Evolutionary conservation across 1,140 invertebrate genomes (phyloP).

Genomic region (Muscidifurax raptorellus): DNA sequence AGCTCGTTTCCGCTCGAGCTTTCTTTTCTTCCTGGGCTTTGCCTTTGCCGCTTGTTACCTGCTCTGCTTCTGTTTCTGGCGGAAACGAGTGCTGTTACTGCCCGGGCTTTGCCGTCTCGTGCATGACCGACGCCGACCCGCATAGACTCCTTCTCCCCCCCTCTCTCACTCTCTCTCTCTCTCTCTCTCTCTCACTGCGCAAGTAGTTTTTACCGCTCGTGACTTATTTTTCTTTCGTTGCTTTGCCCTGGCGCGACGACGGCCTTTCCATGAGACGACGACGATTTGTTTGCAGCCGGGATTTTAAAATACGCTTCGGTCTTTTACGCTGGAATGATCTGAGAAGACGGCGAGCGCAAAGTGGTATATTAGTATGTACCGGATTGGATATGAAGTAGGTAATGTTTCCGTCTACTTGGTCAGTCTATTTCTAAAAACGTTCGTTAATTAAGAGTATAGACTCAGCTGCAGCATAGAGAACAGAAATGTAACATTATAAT

Average conservation of each 20-base stretch:
- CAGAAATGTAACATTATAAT: too few species aligned
- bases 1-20: background rate
- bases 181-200: background rate
- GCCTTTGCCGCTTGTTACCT: background rate
- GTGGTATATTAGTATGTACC: too few species aligned
- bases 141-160: background rate
- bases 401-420: too few species aligned
- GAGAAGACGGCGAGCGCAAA: too few species aligned
- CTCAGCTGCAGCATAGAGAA: too few species aligned
- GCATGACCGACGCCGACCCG: background rate
- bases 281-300: background rate
- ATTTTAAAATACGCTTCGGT: background rate
- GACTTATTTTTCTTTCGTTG: background rate
- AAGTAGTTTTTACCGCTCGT: too few species aligned
- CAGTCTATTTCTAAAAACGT: too few species aligned
- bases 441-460: too few species aligned
- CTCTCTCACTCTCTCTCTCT: background rate
- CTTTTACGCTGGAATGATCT: background rate
- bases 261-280: too few species aligned
- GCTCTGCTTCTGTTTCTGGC: slow-evolving; percentile 3
- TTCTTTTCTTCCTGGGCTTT: background rate
- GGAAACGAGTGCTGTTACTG: background rate
- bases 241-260: background rate
- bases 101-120: background rate
- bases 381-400: too few species aligned